Conservation (phyloP, 2,888 invertebrate species). For the Malthinus flaveolus region DNA sequence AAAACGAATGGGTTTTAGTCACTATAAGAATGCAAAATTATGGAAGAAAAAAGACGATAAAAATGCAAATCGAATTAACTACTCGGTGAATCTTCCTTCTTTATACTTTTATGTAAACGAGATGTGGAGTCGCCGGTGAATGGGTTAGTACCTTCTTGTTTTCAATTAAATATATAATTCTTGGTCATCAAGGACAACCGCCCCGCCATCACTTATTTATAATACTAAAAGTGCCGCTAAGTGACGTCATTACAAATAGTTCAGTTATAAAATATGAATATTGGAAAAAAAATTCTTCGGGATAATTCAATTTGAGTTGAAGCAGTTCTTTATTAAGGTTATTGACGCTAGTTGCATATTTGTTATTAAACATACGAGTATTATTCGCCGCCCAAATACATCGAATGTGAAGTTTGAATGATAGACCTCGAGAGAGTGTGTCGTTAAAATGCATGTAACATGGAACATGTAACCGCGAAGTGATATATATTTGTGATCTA, state of each 20-base stretch:
- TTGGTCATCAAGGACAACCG: constrained; percentile 21
- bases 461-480: background rate
- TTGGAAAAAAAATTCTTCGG: background rate
- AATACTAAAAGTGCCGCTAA: constrained; percentile 28
- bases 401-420: background rate
- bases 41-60: too few relatives aligned
- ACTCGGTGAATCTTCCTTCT: too few relatives aligned
- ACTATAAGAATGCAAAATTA: too few relatives aligned
- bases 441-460: background rate
- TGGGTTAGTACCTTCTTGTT: constrained; percentile 7
- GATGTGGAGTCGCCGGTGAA: constrained; percentile 8
- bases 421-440: background rate
- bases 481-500: constrained; percentile 6
- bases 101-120: background rate
- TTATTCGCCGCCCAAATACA: background rate
- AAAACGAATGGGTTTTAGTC: too few relatives aligned
- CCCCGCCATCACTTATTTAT: constrained; percentile 22
- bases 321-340: constrained; percentile 1
- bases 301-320: constrained; percentile 4
- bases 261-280: constrained; percentile 13
- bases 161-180: constrained; percentile 7
- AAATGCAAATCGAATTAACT: too few relatives aligned
- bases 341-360: constrained; percentile 5
- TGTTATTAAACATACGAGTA: background rate
- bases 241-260: constrained; percentile 24